These are phyloP conservation scores for Microplitis demolitor DNA, from an alignment of 1,140 invertebrate genomes.

Conservation along the genomic window DNA sequence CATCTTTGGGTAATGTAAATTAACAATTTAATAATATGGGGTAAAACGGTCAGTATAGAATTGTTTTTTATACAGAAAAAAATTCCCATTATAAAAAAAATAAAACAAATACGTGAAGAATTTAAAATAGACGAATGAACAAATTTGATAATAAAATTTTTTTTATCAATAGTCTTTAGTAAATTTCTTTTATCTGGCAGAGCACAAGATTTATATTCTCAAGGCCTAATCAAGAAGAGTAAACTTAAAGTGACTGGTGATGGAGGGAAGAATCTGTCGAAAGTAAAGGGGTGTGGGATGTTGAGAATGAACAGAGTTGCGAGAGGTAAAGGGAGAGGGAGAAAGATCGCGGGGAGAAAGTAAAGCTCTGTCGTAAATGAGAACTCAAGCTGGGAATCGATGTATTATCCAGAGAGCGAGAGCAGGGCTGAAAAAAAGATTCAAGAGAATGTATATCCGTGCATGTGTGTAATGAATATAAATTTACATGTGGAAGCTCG, in stretches of 20 bases:
- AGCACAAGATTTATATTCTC: neutral
- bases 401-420: neutral
- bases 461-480: neutral
- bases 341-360: neutral
- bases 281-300: neutral
- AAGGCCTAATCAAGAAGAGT: constrained; percentile 4
- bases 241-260: neutral
- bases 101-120: too few species aligned
- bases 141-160: neutral
- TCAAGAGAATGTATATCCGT: neutral
- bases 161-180: neutral
- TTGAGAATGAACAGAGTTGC: neutral
- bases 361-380: neutral
- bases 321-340: neutral
- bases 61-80: too few species aligned
- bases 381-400: neutral
- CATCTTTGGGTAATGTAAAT: too few species aligned
- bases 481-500: neutral
- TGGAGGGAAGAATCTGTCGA: neutral
- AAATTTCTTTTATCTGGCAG: neutral
- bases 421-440: neutral
- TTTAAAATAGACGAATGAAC: too few species aligned
- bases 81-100: too few species aligned
- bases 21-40: too few species aligned
- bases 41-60: too few species aligned